phyloP scores from a whole-genome alignment of 2,888 invertebrate species.

The Stenoptilia bipunctidactyla region DNA sequence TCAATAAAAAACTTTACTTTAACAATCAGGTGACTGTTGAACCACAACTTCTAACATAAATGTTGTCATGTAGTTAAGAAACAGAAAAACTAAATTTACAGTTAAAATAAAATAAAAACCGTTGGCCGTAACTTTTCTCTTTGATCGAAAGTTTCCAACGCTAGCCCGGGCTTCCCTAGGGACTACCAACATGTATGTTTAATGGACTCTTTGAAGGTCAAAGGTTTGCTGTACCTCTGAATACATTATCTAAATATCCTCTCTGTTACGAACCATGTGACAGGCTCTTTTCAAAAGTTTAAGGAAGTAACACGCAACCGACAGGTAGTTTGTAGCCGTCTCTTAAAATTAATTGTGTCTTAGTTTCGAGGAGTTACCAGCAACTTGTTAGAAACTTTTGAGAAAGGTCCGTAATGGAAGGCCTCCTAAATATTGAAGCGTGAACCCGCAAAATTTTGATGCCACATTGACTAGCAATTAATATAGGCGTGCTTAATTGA shows the following conservation, averaged over 20 bases:
- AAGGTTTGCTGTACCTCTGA: constrained; percentile 52
- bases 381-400: constrained; percentile 51
- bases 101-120: constrained; percentile 44
- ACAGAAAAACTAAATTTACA: constrained; percentile 33
- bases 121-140: constrained; percentile 56
- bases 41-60: too few species aligned
- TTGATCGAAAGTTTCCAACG: constrained; percentile 55
- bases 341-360: constrained; percentile 66
- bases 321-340: constrained; percentile 65
- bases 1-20: too few species aligned
- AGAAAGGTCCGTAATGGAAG: constrained; percentile 41
- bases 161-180: constrained; percentile 46
- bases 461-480: constrained; percentile 31
- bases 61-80: too few species aligned
- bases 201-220: constrained; percentile 66
- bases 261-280: too few species aligned
- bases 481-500: constrained; percentile 14
- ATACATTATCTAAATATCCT: constrained; percentile 59
- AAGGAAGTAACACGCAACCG: constrained; percentile 41
- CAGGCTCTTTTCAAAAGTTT: constrained; percentile 54
- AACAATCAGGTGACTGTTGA: too few species aligned
- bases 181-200: constrained; percentile 60
- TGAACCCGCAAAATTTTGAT: constrained; percentile 38
- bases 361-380: constrained; percentile 53
- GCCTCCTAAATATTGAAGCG: constrained; percentile 30